These are phyloP conservation scores for Eonycteris spelaea DNA, from an alignment of 2,113 vertebrate species.

Conservation along the genomic window DNA sequence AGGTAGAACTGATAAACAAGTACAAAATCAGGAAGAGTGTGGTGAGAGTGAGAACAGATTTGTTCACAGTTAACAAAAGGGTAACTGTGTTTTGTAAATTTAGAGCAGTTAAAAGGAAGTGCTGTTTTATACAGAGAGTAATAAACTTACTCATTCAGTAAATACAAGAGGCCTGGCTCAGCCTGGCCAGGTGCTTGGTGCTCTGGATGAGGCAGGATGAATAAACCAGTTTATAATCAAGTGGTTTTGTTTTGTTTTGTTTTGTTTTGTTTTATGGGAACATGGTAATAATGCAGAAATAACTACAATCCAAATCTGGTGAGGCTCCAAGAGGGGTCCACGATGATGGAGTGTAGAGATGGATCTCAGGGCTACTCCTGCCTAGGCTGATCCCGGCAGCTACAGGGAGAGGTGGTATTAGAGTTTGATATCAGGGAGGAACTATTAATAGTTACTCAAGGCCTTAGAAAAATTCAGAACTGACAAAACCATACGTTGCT, in stretches of 20 bases:
- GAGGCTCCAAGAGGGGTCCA: rapidly evolving
- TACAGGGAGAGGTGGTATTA: not conserved
- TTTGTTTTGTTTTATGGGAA: not conserved
- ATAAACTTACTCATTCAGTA: constrained; percentile 44
- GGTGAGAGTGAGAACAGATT: not conserved
- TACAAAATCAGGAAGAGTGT: not conserved
- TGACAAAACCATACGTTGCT: not conserved
- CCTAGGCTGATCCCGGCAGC: too few species aligned
- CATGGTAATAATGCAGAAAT: not conserved
- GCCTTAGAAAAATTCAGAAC: not conserved
- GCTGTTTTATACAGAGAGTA: not conserved
- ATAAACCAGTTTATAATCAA: not conserved
- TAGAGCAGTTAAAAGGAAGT: not conserved
- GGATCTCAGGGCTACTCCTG: not conserved
- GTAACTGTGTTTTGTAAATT: not conserved
- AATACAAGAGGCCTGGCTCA: not conserved
- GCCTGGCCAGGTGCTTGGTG: not conserved
- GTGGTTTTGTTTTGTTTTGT: not conserved
- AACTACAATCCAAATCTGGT: not conserved
- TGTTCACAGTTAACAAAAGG: not conserved
- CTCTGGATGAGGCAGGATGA: not conserved
- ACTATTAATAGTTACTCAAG: not conserved
- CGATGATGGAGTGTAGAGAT: too few species aligned
- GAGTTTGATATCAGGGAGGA: not conserved
- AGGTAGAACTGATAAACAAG: not conserved